phyloP scores from a whole-genome alignment of 2,797 vertebrate species.

The Sparidentex hasta region DNA sequence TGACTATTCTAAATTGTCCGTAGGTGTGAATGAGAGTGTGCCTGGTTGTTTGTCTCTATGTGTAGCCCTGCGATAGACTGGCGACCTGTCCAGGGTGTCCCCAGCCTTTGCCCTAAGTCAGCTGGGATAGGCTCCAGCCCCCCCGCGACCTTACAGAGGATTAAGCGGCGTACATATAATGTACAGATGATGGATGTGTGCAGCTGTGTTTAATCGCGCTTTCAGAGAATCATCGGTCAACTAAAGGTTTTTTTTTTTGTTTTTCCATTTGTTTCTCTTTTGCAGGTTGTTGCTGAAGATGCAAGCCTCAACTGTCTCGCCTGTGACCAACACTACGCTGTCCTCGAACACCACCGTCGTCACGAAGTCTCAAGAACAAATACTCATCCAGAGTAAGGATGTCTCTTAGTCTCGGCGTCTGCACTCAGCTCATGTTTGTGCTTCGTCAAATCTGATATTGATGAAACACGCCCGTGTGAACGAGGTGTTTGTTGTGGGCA shows the following conservation, averaged over 20 bases:
- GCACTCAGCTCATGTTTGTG: neutral
- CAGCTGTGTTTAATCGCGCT: neutral
- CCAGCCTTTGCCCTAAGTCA: too few species aligned
- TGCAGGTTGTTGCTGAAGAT: constrained; percentile 86
- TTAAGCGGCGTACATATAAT: too few species aligned
- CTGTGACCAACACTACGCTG: constrained; percentile 75
- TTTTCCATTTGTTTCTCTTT: constrained; percentile 17
- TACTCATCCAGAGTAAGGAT: constrained; percentile 94
- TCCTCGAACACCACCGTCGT: constrained; percentile 78
- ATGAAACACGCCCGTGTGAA: constrained; percentile 15
- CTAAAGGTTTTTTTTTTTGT: neutral
- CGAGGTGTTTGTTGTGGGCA: constrained; percentile 3
- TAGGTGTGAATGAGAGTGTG: too few species aligned
- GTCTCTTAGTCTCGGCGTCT: too few species aligned
- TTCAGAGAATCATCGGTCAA: neutral
- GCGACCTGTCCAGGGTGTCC: too few species aligned
- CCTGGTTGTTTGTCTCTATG: too few species aligned
- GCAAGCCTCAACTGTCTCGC: constrained; percentile 84
- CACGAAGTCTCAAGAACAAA: constrained; percentile 89
- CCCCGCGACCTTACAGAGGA: too few species aligned
- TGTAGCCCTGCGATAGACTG: too few species aligned
- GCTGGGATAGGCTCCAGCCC: too few species aligned
- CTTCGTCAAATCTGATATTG: neutral
- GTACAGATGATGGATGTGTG: too few species aligned
- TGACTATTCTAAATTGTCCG: too few species aligned